Percentiles rank a stretch among this genome's conserved stretches.
Conservation (phyloP, 2,113 vertebrate genomes). For the Oncorhynchus gorbuscha region DNA sequence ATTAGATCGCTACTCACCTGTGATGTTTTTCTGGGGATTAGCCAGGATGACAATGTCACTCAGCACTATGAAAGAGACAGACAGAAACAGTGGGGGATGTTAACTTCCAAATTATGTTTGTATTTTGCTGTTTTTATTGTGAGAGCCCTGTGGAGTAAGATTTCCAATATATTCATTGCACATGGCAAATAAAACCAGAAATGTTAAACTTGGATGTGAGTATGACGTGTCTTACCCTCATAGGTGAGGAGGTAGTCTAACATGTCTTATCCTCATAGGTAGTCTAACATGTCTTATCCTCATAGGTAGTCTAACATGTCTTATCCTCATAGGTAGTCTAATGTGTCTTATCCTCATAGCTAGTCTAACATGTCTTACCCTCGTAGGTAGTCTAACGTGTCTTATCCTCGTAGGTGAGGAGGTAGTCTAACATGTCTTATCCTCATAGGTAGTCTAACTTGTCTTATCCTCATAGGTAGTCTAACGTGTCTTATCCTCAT, state of each 20-base stretch:
- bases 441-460: conserved; percentile 53
- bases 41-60: conserved; percentile 78
- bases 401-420: conserved; percentile 73
- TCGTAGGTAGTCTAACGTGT: neutral
- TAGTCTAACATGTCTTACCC: neutral
- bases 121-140: too few relatives aligned
- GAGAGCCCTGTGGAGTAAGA: neutral
- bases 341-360: too few relatives aligned
- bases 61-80: conserved; percentile 75
- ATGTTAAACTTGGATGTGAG: neutral
- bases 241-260: too few relatives aligned
- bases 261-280: conserved; percentile 74
- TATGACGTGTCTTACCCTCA: conserved; percentile 61
- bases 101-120: neutral
- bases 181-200: neutral
- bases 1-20: conserved; percentile 73
- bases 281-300: conserved; percentile 74
- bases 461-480: conserved; percentile 73
- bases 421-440: conserved; percentile 60
- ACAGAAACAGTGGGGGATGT: neutral
- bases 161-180: neutral
- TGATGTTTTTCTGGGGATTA: conserved; percentile 49
- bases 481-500: conserved; percentile 73
- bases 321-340: conserved; percentile 49
- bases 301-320: neutral